Evolutionary conservation across 2,888 invertebrate species (phyloP), one percentile per base, ranked within the genome.

Genomic region (Napeogenes inachia): DNA sequence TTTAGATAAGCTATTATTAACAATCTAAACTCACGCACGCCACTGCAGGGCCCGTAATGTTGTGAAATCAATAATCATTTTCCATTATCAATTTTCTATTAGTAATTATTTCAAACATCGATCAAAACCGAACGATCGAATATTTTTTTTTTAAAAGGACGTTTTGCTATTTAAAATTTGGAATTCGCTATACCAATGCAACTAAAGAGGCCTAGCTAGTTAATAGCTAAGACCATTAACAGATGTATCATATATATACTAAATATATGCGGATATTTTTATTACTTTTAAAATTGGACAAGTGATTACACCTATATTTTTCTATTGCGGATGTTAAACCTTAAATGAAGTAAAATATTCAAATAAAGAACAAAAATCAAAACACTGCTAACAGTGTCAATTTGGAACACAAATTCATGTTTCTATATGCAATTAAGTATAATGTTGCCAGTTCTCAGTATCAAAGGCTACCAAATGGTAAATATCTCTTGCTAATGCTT

Each of bases 401-500:
- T 30, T 50, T 30, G 30, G 21, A 30, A 8, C 50, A 30, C n/a
- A 30, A 30, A 50, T 50, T 50, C 30, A 50, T 30, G 30, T 50
- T 30, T 12, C 50, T 50, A 50, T 8, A 50, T 50, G 50, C 50
- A 50, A 50, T 50, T 50, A 50, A 50, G 30, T 54, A 54, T 38
- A 54, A 54, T 54, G 54, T 54, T 35, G 54, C 57, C 13, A 56
- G 57, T 38, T 46, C 45, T 35, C 53, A 60, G 57, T 55, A 58
- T 60, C 59, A 63, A 67, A 61, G 54, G 57, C 56, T 54, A 56
- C 45, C 54, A 56, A 66, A 63, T 62, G 59, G 62, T 62, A 59
- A 68, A 63, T 69, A 67, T 63, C 63, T 63, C 62, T 46, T 60
- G 59, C 75, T 79, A 79, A 81, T 75, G 74, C 79, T 75, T 73